A percentile compares a stretch with the other conserved stretches of the same genome.
phyloP scores from a whole-genome alignment of 2,113 vertebrate species.

The Prionailurus viverrinus region DNA sequence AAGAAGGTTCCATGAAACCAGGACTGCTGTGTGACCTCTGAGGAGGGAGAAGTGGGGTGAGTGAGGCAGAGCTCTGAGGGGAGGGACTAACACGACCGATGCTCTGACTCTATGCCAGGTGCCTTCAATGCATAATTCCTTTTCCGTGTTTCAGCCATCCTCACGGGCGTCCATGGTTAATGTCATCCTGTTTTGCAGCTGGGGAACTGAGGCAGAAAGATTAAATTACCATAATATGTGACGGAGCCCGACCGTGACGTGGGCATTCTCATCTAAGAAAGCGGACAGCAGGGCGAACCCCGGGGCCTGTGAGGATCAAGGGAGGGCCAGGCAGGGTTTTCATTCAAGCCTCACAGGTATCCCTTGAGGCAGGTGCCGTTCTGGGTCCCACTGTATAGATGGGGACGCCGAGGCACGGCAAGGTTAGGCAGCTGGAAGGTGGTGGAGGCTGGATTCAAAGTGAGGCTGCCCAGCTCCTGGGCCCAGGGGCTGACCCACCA shows the following conservation, averaged over 20 bases:
- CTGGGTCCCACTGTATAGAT: fast-evolving
- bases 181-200: not conserved
- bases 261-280: not conserved
- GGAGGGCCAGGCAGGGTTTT: not conserved
- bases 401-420: not conserved
- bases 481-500: not conserved
- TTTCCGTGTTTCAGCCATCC: not conserved
- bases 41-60: not conserved
- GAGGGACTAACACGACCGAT: not conserved
- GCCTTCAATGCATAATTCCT: not conserved
- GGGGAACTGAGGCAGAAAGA: slow-evolving; percentile 29
- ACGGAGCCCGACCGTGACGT: not conserved
- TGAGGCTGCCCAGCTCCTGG: not conserved
- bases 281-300: not conserved
- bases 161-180: not conserved
- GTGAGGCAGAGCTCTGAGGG: not conserved
- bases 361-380: not conserved
- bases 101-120: not conserved
- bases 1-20: not conserved
- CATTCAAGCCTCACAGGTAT: not conserved
- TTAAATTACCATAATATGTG: not conserved
- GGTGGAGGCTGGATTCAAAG: not conserved
- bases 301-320: fast-evolving
- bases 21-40: not conserved
- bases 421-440: not conserved